Percentiles rank a stretch among this genome's conserved stretches.
Conservation (phyloP, 2,888 invertebrate species). For the Scaptomyza reducta region DNA sequence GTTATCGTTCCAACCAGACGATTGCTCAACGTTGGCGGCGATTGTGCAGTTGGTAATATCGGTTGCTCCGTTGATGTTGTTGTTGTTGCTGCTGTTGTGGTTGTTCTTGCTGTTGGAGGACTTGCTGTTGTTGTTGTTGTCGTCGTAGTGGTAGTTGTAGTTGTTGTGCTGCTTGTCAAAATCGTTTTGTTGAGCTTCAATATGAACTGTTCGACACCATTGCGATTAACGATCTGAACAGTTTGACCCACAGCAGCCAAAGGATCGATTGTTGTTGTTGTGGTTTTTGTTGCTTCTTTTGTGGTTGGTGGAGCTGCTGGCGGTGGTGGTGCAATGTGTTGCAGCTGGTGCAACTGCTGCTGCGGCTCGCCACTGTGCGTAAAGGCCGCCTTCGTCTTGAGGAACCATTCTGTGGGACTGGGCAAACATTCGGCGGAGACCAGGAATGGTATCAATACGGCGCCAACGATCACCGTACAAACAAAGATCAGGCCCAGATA, state of each 20-base stretch:
- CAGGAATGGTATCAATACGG: slow-evolving; percentile 83
- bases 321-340: slow-evolving; percentile 13
- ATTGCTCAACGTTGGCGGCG: slow-evolving; percentile 42
- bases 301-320: slow-evolving; percentile 6
- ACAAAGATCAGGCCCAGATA: slow-evolving; percentile 83
- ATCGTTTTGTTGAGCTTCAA: slow-evolving; percentile 72
- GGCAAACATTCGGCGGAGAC: slow-evolving; percentile 83
- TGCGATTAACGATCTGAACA: slow-evolving; percentile 76
- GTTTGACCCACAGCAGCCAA: slow-evolving; percentile 52
- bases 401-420: slow-evolving; percentile 83
- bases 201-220: slow-evolving; percentile 77
- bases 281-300: slow-evolving; percentile 3
- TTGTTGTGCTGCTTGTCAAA: slow-evolving; percentile 8
- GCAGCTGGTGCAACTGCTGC: slow-evolving; percentile 1
- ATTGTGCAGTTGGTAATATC: slow-evolving; percentile 10
- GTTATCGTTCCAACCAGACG: slow-evolving; percentile 60
- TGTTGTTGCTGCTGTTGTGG: slow-evolving; percentile 19
- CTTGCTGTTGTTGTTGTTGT: slow-evolving; percentile 24
- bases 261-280: slow-evolving; percentile 2
- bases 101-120: slow-evolving; percentile 9
- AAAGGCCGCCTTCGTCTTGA: slow-evolving; percentile 81
- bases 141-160: slow-evolving; percentile 18
- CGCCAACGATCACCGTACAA: slow-evolving; percentile 83
- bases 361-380: slow-evolving; percentile 53
- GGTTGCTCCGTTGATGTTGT: slow-evolving; percentile 25